These are phyloP conservation scores for Anomalospiza imberbis DNA, from an alignment of 2,797 vertebrate species.

Conservation along the genomic window DNA sequence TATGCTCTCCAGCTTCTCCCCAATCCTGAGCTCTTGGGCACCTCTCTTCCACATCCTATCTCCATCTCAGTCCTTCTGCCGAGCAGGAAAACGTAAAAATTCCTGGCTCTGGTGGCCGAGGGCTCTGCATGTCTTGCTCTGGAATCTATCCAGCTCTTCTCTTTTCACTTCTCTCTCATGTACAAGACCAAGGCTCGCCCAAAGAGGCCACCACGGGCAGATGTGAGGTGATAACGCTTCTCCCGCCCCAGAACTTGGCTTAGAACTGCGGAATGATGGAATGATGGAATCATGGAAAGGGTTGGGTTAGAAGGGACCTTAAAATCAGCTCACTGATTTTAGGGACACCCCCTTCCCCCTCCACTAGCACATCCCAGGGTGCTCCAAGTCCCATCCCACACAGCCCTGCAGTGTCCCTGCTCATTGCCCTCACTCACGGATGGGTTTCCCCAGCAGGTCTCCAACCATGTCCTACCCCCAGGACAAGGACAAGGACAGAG, in stretches of 20 bases:
- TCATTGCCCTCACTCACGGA: background rate
- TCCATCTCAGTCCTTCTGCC: background rate
- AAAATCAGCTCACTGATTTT: accelerated
- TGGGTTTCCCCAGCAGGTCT: background rate
- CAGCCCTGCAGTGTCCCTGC: accelerated
- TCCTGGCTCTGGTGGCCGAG: background rate
- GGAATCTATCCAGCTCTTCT: background rate
- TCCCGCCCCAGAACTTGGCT: background rate
- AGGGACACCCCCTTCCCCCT: too few species aligned
- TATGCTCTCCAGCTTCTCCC: accelerated
- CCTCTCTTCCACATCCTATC: accelerated
- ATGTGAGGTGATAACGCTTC: accelerated
- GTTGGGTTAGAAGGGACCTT: background rate
- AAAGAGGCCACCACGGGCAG: accelerated
- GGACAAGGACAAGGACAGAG: slow-evolving; percentile 2
- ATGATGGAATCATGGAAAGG: too few species aligned
- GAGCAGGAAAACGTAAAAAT: accelerated
- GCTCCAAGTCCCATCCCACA: background rate
- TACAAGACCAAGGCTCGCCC: background rate
- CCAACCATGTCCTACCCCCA: slow-evolving; percentile 23
- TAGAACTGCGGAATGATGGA: accelerated
- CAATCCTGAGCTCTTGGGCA: accelerated
- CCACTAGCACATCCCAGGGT: accelerated
- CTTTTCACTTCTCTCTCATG: background rate
- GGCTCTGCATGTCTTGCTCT: background rate